These are phyloP conservation scores for Ecdyonurus torrentis DNA, from an alignment of 2,888 invertebrate species.

Conservation along the genomic window DNA sequence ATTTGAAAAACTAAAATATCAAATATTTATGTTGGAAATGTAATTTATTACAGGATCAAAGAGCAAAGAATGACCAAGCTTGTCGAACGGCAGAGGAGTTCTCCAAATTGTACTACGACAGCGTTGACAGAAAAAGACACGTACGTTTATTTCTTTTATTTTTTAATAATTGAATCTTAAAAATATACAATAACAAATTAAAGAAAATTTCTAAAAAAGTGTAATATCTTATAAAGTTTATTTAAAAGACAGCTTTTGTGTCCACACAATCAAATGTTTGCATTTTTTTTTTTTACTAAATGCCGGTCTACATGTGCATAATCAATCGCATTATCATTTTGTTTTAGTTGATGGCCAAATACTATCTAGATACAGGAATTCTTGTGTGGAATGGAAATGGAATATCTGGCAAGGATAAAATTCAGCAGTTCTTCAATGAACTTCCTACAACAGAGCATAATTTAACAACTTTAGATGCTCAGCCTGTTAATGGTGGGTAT, in stretches of 20 bases:
- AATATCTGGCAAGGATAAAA: slow-evolving; percentile 57
- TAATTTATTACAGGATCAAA: not conserved
- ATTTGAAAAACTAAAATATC: too few relatives aligned
- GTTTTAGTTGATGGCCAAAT: slow-evolving; percentile 49
- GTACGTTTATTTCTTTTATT: too few relatives aligned
- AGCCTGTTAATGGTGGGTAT: slow-evolving; percentile 55
- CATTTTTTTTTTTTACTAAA: not conserved
- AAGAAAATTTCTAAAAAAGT: too few relatives aligned
- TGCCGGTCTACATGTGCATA: not conserved
- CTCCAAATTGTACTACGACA: slow-evolving; percentile 75
- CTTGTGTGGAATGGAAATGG: slow-evolving; percentile 90
- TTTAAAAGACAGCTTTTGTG: too few relatives aligned
- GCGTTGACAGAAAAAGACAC: slow-evolving; percentile 72
- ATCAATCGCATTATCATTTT: slow-evolving; percentile 4
- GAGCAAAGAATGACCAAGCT: slow-evolving; percentile 45
- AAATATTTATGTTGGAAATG: not conserved
- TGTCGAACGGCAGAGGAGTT: slow-evolving; percentile 78
- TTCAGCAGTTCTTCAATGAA: slow-evolving; percentile 71
- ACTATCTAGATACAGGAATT: slow-evolving; percentile 71
- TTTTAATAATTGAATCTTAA: too few relatives aligned
- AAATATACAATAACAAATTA: too few relatives aligned
- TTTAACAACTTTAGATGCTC: slow-evolving; percentile 67
- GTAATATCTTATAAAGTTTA: too few relatives aligned
- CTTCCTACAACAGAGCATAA: slow-evolving; percentile 66
- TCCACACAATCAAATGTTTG: too few relatives aligned